Evolutionary conservation across 2,113 vertebrate species (phyloP).

Genomic region (Rhombomys opimus): DNA sequence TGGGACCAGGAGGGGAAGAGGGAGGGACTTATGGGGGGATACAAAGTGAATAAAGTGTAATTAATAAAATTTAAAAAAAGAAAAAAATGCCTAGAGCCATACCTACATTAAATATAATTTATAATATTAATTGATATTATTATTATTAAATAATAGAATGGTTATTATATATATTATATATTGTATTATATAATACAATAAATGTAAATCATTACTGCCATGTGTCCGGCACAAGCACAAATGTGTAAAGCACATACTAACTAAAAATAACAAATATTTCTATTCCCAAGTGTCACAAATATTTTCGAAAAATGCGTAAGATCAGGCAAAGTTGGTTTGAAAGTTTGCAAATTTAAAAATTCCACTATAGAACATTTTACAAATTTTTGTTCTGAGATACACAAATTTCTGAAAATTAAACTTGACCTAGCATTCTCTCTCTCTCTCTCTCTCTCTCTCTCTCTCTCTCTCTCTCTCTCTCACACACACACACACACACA

Average conservation of each 20-base stretch:
- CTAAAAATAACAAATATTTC: background rate
- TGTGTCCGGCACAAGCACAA: background rate
- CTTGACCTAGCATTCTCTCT: background rate
- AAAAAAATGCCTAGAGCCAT: background rate
- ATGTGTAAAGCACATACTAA: background rate
- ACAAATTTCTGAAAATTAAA: background rate
- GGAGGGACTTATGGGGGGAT: no score
- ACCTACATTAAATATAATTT: background rate
- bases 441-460: no score
- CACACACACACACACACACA: no score
- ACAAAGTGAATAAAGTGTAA: no score
- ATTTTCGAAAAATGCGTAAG: background rate
- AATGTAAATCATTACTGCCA: background rate
- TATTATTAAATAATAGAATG: slow-evolving; percentile 14
- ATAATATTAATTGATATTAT: background rate
- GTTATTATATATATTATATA: background rate
- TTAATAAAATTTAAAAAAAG: no score
- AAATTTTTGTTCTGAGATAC: slow-evolving; percentile 13
- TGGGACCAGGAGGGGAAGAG: no score
- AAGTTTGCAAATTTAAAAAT: slow-evolving; percentile 22
- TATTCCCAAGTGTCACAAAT: background rate
- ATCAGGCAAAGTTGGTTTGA: background rate
- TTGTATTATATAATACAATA: no score
- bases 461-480: no score
- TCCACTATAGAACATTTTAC: background rate